Percentiles rank a stretch among this genome's conserved stretches.
These are phyloP conservation scores for Tenthredo amoena DNA, from an alignment of 2,888 invertebrate species.

Conservation along the genomic window DNA sequence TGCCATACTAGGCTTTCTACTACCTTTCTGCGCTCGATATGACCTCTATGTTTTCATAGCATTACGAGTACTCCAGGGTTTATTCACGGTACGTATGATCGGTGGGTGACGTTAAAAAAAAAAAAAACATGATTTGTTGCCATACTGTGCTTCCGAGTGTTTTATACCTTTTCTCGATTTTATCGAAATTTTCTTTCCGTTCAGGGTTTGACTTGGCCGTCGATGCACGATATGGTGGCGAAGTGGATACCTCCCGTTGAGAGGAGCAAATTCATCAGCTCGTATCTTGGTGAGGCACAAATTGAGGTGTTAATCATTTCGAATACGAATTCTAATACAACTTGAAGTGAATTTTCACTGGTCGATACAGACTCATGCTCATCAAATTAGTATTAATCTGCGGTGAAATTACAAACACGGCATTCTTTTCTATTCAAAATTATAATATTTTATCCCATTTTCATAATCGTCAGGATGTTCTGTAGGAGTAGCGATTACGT, in stretches of 20 bases:
- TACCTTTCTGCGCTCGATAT: slow-evolving; percentile 83
- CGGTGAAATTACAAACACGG: not conserved
- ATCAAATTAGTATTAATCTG: not conserved
- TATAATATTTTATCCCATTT: not conserved
- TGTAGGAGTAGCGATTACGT: slow-evolving; percentile 84
- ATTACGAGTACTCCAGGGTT: slow-evolving; percentile 84
- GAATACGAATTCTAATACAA: not conserved
- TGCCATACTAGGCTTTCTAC: slow-evolving; percentile 83
- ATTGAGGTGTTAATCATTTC: not conserved
- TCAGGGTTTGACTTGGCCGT: slow-evolving; percentile 86
- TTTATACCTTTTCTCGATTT: not conserved
- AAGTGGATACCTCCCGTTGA: slow-evolving; percentile 93
- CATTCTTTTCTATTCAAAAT: not conserved
- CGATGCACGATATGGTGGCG: slow-evolving; percentile 89
- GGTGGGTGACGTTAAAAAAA: not conserved
- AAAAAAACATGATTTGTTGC: too few relatives aligned
- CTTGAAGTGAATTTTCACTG: not conserved
- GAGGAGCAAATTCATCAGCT: slow-evolving; percentile 85
- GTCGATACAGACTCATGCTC: not conserved
- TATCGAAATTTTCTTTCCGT: slow-evolving; percentile 54
- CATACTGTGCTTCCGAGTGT: slow-evolving; percentile 56
- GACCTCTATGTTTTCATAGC: slow-evolving; percentile 81
- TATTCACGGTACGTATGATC: slow-evolving; percentile 81
- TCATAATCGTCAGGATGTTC: slow-evolving; percentile 79
- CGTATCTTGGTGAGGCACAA: slow-evolving; percentile 79